phyloP scores from a whole-genome alignment of 2,888 invertebrate genomes.

The Stenchaetothrips biformis region DNA sequence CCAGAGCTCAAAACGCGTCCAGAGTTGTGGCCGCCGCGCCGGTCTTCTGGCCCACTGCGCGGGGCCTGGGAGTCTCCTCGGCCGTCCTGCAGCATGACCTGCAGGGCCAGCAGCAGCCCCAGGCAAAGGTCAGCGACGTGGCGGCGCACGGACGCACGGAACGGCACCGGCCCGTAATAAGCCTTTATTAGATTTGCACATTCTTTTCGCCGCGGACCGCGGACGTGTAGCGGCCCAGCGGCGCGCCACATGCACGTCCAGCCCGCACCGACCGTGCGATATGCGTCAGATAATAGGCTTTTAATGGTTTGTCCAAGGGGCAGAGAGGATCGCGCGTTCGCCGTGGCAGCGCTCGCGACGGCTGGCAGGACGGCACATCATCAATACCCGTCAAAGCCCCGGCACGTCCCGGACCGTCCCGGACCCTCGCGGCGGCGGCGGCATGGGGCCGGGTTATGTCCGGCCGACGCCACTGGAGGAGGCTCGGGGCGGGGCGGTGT shows the following conservation, averaged over 20 bases:
- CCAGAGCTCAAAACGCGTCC: no score
- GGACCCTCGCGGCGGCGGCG: neutral
- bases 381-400: conserved; percentile 18
- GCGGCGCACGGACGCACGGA: neutral
- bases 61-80: neutral
- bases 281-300: conserved; percentile 16
- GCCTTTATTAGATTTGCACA: neutral
- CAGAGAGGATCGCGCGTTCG: neutral
- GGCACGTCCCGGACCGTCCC: neutral
- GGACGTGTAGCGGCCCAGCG: neutral
- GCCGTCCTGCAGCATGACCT: neutral
- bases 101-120: neutral
- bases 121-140: neutral
- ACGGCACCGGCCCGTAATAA: neutral
- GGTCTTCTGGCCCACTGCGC: no score
- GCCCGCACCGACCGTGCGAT: neutral
- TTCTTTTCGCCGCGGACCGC: neutral
- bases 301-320: conserved; percentile 9
- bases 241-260: neutral
- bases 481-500: conserved; percentile 12
- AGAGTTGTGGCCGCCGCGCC: no score
- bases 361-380: neutral
- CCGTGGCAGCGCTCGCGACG: neutral
- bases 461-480: neutral
- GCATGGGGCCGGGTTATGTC: neutral